Base-by-base conservation (phyloP, 2,888 invertebrate genomes). In the Clostera curtula region DNA sequence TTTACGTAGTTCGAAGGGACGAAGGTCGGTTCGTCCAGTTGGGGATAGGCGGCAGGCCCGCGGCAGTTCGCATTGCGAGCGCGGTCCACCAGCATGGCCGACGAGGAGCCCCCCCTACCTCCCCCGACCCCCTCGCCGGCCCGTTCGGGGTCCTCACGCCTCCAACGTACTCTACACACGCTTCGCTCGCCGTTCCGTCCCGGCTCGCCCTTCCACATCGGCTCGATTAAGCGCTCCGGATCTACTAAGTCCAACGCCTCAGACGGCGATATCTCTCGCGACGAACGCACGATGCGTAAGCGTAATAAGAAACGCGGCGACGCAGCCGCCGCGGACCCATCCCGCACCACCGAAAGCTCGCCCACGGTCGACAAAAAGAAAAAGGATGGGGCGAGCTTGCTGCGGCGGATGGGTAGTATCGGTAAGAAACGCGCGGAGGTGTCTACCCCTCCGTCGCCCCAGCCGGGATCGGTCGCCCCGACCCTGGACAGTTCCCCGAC, bases 171-270 rank as follows among this genome's bases (percentile, higher is more conserved):
- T 53, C 70, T 85, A 49, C 73, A 72, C 61, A 60, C 83, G 65
- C 69, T 85, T 31, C 74, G 83, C 49, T 67, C 80, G 44, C 80
- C 84, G 60, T 83, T 85, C 69, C 80, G 82, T 54, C 68, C 73
- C 66, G 72, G 70, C 50, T 79, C 84, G 72, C 77, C 80, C 73
- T 83, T 83, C 76, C 80, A 83, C 69, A 68, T 83, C 62, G 76
- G 72, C 47, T 61, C 80, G 62, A 60, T 72, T 65, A 74, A 72
- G 63, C 80, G 79, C 52, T 57, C 72, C 56, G 69, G 72, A 50
- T 77, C 77, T 51, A 60, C 56, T 39, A 79, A 75, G 49, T 75
- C 77, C 49, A 71, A 70, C 55, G 79, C 66, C 55, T 83, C 83
- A 68, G 84, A 84, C 70, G 69, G 76, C 43, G 84, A 82, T 53